A percentile compares a stretch with the other conserved stretches of the same genome.
Evolutionary conservation across 1,140 invertebrate species (phyloP).

Genomic region (Anoplophora glabripennis): DNA sequence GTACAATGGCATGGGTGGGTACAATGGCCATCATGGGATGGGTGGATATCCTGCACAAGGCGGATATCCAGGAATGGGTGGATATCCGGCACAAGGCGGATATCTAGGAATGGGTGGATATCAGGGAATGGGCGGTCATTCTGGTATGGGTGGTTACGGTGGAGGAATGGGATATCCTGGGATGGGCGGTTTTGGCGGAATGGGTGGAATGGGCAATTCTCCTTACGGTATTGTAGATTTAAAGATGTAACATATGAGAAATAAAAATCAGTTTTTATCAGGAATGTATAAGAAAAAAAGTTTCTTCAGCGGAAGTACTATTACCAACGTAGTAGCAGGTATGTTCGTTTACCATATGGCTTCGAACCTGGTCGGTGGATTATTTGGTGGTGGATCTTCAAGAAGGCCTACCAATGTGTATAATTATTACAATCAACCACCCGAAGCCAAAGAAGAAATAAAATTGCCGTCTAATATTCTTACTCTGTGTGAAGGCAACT

Average conservation of each 20-base stretch:
- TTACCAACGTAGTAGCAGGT: constrained; percentile 32
- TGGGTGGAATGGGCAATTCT: constrained; percentile 13
- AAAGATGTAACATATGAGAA: neutral
- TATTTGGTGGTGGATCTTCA: constrained; percentile 4
- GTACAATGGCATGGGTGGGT: constrained; percentile 17
- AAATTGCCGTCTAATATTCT: constrained; percentile 32
- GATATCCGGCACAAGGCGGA: neutral
- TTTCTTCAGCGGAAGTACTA: constrained; percentile 35
- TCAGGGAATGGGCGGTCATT: constrained; percentile 9
- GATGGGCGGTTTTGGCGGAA: constrained; percentile 14
- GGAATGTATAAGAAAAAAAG: constrained; percentile 30
- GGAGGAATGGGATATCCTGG: constrained; percentile 20
- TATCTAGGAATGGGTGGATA: constrained; percentile 19
- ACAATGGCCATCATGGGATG: constrained; percentile 1
- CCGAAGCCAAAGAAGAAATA: constrained; percentile 28
- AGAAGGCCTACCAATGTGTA: constrained; percentile 33
- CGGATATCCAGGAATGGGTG: neutral
- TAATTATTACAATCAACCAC: constrained; percentile 36
- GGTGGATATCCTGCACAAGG: neutral
- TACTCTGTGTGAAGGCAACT: constrained; percentile 33
- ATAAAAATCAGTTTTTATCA: constrained; percentile 1
- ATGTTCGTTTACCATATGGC: constrained; percentile 34
- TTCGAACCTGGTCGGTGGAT: constrained; percentile 25
- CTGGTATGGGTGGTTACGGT: constrained; percentile 15
- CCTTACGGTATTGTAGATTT: neutral